Conservation (phyloP, 2,888 invertebrate genomes). For the Diogma glabrata region DNA sequence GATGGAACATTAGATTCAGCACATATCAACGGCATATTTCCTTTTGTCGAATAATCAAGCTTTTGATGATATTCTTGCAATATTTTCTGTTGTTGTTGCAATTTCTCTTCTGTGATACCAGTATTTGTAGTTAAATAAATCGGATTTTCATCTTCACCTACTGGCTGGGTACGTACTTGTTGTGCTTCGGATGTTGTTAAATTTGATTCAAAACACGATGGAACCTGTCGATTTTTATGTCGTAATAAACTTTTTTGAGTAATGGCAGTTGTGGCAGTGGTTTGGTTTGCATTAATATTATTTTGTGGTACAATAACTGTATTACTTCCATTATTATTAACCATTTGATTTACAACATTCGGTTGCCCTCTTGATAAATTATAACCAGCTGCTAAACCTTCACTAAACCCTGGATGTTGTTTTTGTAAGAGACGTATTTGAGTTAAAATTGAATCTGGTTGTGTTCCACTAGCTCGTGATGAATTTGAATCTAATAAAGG, state of each 20-base stretch:
- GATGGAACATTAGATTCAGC: conserved; percentile 18
- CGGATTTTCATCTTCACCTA: conserved; percentile 33
- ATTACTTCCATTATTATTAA: conserved; percentile 20
- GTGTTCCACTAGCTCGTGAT: conserved; percentile 21
- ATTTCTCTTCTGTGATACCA: conserved; percentile 17
- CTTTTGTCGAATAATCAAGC: conserved; percentile 23
- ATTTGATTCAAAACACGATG: conserved; percentile 29
- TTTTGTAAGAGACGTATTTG: conserved; percentile 35
- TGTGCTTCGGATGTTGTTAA: conserved; percentile 24
- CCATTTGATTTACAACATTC: conserved; percentile 33
- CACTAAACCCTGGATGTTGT: conserved; percentile 33
- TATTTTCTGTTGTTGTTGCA: conserved; percentile 26
- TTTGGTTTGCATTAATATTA: conserved; percentile 8
- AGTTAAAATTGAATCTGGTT: conserved; percentile 27
- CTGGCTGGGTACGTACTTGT: conserved; percentile 38
- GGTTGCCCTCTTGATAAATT: conserved; percentile 22
- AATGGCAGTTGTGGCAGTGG: conserved; percentile 16
- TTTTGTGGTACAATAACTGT: not conserved
- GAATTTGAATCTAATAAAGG: conserved; percentile 32
- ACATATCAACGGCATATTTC: conserved; percentile 20
- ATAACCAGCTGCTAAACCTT: conserved; percentile 25
- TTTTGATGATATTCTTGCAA: conserved; percentile 24
- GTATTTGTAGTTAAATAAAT: conserved; percentile 8
- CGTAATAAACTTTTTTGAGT: conserved; percentile 30
- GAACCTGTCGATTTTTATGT: conserved; percentile 30